These are phyloP conservation scores for Argyresthia albistria DNA, from an alignment of 2,888 invertebrate genomes.

Conservation along the genomic window DNA sequence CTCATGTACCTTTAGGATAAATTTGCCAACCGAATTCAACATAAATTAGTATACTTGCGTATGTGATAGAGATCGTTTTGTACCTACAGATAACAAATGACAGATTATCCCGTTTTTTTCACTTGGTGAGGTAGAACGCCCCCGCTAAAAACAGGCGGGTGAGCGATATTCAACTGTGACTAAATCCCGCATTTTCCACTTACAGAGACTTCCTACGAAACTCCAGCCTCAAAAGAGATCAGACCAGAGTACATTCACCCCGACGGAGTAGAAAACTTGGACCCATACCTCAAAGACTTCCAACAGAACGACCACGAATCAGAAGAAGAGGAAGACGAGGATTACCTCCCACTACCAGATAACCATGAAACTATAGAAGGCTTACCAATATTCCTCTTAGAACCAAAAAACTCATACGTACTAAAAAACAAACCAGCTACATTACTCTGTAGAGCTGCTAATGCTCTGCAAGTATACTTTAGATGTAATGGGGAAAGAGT, in stretches of 20 bases:
- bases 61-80: no score
- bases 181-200: no score
- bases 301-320: slow-evolving; percentile 29
- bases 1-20: no score
- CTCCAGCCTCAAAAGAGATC: not conserved
- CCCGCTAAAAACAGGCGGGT: not conserved
- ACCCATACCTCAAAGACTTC: slow-evolving; percentile 39
- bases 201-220: not conserved
- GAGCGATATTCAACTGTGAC: no score
- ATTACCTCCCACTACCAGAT: slow-evolving; percentile 60
- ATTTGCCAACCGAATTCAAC: no score
- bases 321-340: slow-evolving; percentile 53
- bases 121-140: not conserved
- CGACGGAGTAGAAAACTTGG: slow-evolving; percentile 52
- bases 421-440: slow-evolving; percentile 91
- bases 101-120: no score
- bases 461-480: slow-evolving; percentile 87
- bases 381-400: slow-evolving; percentile 87
- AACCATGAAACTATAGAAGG: slow-evolving; percentile 78
- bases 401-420: slow-evolving; percentile 91
- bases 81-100: no score
- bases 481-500: slow-evolving; percentile 80
- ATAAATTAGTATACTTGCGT: no score
- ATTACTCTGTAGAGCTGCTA: slow-evolving; percentile 89
- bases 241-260: slow-evolving; percentile 62